Evolutionary conservation across 2,797 vertebrate genomes (phyloP).

Genomic region (Streptopelia turtur): DNA sequence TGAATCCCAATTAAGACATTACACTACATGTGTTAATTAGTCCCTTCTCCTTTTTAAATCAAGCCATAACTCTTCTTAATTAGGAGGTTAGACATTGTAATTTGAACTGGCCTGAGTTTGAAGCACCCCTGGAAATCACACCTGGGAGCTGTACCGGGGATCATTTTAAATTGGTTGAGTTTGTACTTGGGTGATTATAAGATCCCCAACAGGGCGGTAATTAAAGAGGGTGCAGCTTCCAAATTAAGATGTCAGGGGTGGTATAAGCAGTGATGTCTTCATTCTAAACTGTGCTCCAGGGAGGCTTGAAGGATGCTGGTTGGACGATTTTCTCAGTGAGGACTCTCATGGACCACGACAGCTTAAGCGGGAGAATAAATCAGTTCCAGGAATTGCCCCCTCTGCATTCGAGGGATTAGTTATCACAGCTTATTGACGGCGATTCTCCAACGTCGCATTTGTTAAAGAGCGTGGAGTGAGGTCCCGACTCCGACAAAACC

Average conservation of each 20-base stretch:
- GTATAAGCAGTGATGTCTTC: background rate
- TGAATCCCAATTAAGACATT: slow-evolving; percentile 90
- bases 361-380: background rate
- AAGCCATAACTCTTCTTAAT: slow-evolving; percentile 86
- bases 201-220: slow-evolving; percentile 67
- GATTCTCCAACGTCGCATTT: fast-evolving
- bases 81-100: slow-evolving; percentile 77
- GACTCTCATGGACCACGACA: background rate
- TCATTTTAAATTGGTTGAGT: slow-evolving; percentile 74
- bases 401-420: background rate
- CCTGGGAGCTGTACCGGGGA: slow-evolving; percentile 76
- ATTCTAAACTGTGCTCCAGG: background rate
- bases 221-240: slow-evolving; percentile 57
- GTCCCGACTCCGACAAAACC: fast-evolving
- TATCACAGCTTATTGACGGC: background rate
- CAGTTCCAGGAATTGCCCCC: background rate
- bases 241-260: slow-evolving; percentile 8
- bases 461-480: background rate
- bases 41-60: slow-evolving; percentile 81
- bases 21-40: slow-evolving; percentile 92
- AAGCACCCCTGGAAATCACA: slow-evolving; percentile 84
- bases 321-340: background rate
- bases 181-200: slow-evolving; percentile 55
- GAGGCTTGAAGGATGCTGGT: background rate
- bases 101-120: slow-evolving; percentile 74